phyloP scores from a whole-genome alignment of 2,888 invertebrate species.

The Panzeria rudis region DNA sequence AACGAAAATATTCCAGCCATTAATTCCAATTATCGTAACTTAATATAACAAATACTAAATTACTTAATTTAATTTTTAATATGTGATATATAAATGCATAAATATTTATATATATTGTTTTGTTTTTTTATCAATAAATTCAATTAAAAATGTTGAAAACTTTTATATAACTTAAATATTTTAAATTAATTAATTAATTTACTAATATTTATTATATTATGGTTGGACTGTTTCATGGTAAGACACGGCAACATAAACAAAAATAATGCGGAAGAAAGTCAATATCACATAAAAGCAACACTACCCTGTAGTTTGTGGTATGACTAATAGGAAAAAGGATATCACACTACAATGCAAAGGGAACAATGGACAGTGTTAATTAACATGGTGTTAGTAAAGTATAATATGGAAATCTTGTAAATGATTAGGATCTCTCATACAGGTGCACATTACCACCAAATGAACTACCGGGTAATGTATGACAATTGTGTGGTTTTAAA shows the following conservation, averaged over 20 bases:
- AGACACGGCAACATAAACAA: not conserved
- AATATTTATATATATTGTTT: slow-evolving; percentile 6
- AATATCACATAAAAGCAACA: not conserved
- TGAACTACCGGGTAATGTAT: not conserved
- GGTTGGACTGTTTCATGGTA: not conserved
- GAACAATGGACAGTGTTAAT: too few species aligned
- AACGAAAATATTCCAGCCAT: not conserved
- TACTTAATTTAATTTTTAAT: not conserved
- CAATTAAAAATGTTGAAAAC: slow-evolving; percentile 20
- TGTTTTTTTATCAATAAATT: slow-evolving; percentile 12
- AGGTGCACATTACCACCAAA: too few species aligned
- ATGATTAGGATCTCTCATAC: too few species aligned
- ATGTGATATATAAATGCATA: slow-evolving; percentile 22
- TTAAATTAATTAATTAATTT: slow-evolving; percentile 19
- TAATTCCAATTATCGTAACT: not conserved
- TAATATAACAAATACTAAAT: slow-evolving; percentile 7
- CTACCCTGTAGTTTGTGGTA: not conserved
- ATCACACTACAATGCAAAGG: too few species aligned
- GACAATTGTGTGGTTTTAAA: not conserved
- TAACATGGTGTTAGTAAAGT: too few species aligned
- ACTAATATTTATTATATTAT: slow-evolving; percentile 18
- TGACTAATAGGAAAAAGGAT: not conserved
- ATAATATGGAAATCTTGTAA: too few species aligned
- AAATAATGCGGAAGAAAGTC: not conserved
- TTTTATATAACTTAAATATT: not conserved